Percentiles rank a stretch among this genome's conserved stretches.
Conservation (phyloP, 2,113 vertebrate species). For the Pithys albifrons region DNA sequence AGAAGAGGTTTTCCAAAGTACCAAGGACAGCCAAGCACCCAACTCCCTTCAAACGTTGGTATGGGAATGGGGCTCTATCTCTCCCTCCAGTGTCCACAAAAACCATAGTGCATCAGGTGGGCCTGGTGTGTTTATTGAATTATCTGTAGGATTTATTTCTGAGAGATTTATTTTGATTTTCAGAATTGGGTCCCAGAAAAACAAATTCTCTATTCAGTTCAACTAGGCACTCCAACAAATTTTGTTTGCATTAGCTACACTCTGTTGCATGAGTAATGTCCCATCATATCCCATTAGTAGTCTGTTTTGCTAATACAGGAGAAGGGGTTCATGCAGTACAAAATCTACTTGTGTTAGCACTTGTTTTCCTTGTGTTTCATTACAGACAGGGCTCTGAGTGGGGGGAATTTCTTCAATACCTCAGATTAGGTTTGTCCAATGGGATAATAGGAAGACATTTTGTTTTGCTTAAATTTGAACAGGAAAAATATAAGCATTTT, state of each 20-base stretch:
- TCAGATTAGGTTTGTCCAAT: background rate
- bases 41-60: background rate
- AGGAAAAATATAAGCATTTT: background rate
- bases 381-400: background rate
- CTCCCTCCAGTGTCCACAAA: background rate
- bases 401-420: background rate
- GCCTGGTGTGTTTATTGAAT: background rate
- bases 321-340: background rate
- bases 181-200: conserved; percentile 11
- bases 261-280: conserved; percentile 67
- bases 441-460: background rate
- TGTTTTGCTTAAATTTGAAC: background rate
- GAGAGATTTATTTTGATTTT: conserved; percentile 28
- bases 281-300: conserved; percentile 58
- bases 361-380: conserved; percentile 33
- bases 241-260: conserved; percentile 66
- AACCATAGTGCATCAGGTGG: background rate
- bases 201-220: conserved; percentile 56
- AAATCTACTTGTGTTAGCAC: conserved; percentile 32
- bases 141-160: background rate
- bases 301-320: conserved; percentile 38
- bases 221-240: conserved; percentile 35
- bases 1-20: background rate
- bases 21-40: background rate
- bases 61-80: background rate